Conservation (phyloP, 1,140 invertebrate species). For the Drosophila burlai region DNA sequence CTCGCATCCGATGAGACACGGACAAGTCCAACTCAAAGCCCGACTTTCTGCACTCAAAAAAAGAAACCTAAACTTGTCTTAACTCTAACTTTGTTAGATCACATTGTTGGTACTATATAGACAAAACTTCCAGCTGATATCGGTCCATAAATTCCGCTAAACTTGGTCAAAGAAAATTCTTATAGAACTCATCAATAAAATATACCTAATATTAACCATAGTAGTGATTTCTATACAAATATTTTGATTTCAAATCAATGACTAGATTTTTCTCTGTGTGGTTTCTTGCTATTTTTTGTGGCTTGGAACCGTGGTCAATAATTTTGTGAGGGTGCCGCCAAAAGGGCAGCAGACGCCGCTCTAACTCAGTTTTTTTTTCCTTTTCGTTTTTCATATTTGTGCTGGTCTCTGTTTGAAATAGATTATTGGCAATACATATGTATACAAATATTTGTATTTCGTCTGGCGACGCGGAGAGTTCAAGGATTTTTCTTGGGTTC, state of each 20-base stretch:
- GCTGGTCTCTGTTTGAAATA: conserved; percentile 77
- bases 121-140: background rate
- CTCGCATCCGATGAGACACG: conserved; percentile 62
- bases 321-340: conserved; percentile 85
- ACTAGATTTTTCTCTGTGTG: conserved; percentile 22
- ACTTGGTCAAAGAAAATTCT: background rate
- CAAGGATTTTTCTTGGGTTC: conserved; percentile 77
- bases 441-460: conserved; percentile 74
- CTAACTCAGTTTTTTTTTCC: conserved; percentile 40
- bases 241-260: conserved; percentile 6
- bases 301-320: conserved; percentile 74
- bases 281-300: conserved; percentile 31
- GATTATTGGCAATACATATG: conserved; percentile 78
- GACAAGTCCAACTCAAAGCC: conserved; percentile 62
- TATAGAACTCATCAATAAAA: too few species aligned
- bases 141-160: background rate
- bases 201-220: background rate
- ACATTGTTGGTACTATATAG: background rate
- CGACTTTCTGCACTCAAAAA: conserved; percentile 31
- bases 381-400: conserved; percentile 21
- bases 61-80: background rate
- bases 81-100: background rate
- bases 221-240: background rate
- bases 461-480: conserved; percentile 67
- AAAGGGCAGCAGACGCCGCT: conserved; percentile 72